Conservation (phyloP, 2,797 vertebrate genomes). For the Tadarida brasiliensis region DNA sequence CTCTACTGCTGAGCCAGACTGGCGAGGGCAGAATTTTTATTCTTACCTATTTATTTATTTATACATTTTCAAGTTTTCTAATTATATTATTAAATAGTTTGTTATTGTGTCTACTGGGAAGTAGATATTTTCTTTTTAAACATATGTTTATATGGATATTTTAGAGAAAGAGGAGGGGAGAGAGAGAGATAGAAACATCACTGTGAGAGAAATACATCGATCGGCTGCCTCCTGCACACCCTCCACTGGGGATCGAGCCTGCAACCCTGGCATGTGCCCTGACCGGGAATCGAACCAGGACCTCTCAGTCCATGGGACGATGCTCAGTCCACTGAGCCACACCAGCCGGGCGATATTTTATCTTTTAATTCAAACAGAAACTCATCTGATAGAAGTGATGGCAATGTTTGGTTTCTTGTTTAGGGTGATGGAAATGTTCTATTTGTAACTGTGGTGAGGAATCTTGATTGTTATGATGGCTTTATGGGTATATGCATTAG, state of each 20-base stretch:
- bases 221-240: no score
- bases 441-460: not conserved
- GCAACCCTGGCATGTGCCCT: no score
- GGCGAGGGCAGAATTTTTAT: no score
- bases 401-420: not conserved
- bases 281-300: no score
- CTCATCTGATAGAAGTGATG: not conserved
- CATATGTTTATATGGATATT: no score
- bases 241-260: no score
- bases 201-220: no score
- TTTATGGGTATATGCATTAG: not conserved
- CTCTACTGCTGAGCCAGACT: no score
- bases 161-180: no score
- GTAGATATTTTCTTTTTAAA: not conserved
- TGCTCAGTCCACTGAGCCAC: no score
- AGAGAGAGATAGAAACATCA: no score
- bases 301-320: no score
- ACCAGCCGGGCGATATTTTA: not conserved
- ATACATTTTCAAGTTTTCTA: not conserved
- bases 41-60: not conserved
- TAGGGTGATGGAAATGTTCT: not conserved
- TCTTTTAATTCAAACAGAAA: not conserved
- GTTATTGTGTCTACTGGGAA: not conserved
- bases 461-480: not conserved
- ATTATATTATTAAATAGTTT: not conserved